Evolutionary conservation across 2,888 invertebrate species (phyloP).

Genomic region (Caenorhabditis uteleia): DNA sequence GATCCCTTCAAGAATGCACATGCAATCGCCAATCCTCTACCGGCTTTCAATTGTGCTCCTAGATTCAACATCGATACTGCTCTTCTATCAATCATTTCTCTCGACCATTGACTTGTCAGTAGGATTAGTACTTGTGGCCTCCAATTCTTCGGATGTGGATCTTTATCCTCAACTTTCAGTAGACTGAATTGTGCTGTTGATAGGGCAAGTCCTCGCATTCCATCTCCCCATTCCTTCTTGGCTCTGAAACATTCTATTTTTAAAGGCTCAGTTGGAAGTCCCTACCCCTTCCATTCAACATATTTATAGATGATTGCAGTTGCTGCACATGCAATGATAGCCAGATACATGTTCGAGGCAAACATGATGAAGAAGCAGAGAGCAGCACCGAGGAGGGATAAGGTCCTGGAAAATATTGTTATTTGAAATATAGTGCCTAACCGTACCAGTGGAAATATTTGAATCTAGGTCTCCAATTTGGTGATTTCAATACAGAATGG

Average conservation of each 20-base stretch:
- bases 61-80: constrained; percentile 84
- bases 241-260: constrained; percentile 73
- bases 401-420: constrained; percentile 72
- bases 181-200: constrained; percentile 95
- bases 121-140: constrained; percentile 93
- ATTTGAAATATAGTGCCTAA: constrained; percentile 57
- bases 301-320: constrained; percentile 94
- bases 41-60: constrained; percentile 86
- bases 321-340: constrained; percentile 89
- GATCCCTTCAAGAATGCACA: constrained; percentile 78
- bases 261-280: not conserved
- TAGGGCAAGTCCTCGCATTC: constrained; percentile 93
- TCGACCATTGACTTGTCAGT: constrained; percentile 80
- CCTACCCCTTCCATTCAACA: constrained; percentile 92
- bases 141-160: constrained; percentile 99
- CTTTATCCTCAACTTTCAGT: constrained; percentile 89
- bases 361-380: constrained; percentile 96
- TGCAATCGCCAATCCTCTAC: constrained; percentile 87
- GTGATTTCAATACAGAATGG: constrained; percentile 89
- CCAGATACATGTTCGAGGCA: constrained; percentile 95
- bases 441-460: constrained; percentile 99
- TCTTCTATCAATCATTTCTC: constrained; percentile 63
- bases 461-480: constrained; percentile 98
- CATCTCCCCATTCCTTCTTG: constrained; percentile 99
- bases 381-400: constrained; percentile 84